Evolutionary conservation across 1,140 invertebrate genomes (phyloP).

Genomic region (Protaetia brevitarsis): DNA sequence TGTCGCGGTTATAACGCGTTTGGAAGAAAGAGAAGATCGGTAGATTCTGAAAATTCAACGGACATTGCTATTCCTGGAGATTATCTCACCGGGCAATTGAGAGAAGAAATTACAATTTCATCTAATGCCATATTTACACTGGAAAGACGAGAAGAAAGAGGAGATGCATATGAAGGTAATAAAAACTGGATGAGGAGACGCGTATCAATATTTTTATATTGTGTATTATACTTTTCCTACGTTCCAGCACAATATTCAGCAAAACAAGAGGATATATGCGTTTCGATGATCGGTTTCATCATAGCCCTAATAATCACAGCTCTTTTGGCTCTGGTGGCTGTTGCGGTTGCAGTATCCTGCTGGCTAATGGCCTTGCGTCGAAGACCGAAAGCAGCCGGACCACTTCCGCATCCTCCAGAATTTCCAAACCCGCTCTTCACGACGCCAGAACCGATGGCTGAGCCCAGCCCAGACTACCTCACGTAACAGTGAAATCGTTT

Average conservation of each 20-base stretch:
- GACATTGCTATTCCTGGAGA: slow-evolving; percentile 59
- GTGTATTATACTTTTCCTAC: neutral
- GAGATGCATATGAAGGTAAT: slow-evolving; percentile 69
- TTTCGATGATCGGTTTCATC: slow-evolving; percentile 89
- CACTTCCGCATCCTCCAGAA: slow-evolving; percentile 89
- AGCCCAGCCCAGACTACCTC: slow-evolving; percentile 79
- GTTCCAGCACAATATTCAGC: slow-evolving; percentile 9
- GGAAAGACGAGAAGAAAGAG: slow-evolving; percentile 73
- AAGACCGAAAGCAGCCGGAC: slow-evolving; percentile 78
- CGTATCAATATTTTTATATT: neutral
- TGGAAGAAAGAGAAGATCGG: slow-evolving; percentile 72
- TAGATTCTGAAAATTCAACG: slow-evolving; percentile 54
- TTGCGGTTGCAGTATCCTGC: slow-evolving; percentile 90
- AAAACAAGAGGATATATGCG: slow-evolving; percentile 77
- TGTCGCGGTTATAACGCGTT: slow-evolving; percentile 88
- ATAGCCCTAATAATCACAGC: slow-evolving; percentile 89
- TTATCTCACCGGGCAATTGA: slow-evolving; percentile 72
- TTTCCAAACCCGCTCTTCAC: slow-evolving; percentile 93
- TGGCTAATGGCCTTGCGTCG: slow-evolving; percentile 92
- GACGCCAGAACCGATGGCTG: slow-evolving; percentile 73
- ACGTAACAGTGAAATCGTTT: slow-evolving; percentile 40
- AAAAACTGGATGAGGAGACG: slow-evolving; percentile 23
- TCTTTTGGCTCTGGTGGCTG: slow-evolving; percentile 84
- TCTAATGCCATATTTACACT: slow-evolving; percentile 89
- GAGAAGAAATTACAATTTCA: slow-evolving; percentile 89